Percentiles rank a stretch among this genome's conserved stretches.
Conservation (phyloP, 30 jellyfish, hydroid and myxozoan genomes). For the Clytia hemisphaerica region DNA sequence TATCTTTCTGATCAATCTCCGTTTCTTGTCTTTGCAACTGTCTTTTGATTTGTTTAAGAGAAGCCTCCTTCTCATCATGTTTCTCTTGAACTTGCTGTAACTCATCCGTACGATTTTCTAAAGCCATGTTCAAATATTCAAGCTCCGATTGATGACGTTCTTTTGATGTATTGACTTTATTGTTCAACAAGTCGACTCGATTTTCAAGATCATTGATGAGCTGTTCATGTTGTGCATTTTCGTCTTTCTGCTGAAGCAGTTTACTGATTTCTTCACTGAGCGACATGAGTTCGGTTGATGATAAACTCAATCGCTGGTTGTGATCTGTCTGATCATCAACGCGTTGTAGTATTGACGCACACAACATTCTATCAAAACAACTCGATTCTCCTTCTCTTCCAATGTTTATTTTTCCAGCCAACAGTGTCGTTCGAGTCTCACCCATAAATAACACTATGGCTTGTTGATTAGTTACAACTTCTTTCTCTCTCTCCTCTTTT, state of each 20-base stretch:
- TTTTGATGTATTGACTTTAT: not conserved
- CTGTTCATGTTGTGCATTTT: not conserved
- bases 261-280: not conserved
- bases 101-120: conserved; percentile 1
- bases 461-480: no score
- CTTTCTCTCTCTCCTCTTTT: no score
- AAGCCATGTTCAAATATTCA: not conserved
- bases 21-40: not conserved
- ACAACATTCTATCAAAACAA: no score
- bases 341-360: no score
- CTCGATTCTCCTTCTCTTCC: no score
- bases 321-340: no score
- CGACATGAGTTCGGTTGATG: not conserved
- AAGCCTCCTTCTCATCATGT: not conserved
- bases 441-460: no score
- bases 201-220: not conserved
- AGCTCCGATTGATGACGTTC: not conserved
- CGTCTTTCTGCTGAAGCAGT: not conserved
- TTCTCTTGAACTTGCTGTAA: not conserved
- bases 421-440: no score
- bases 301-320: no score
- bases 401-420: no score
- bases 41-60: not conserved
- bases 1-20: not conserved
- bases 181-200: not conserved